Evolutionary conservation across 2,888 invertebrate species (phyloP).

Genomic region (Panopea generosa): DNA sequence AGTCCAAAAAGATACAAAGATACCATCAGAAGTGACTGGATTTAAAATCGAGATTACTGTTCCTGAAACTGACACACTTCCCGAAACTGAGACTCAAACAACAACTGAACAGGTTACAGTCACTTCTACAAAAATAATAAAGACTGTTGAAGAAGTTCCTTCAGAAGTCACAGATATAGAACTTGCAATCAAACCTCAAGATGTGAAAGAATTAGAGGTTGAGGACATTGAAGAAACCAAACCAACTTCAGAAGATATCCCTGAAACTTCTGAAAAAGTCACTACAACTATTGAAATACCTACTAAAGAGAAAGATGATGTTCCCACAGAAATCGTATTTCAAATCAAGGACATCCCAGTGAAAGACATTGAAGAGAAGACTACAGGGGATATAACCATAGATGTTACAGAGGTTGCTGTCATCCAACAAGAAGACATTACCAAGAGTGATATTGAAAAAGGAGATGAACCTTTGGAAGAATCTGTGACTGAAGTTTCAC

Average conservation of each 20-base stretch:
- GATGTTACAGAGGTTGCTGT: slow-evolving; percentile 8
- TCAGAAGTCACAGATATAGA: slow-evolving; percentile 33
- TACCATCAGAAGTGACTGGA: slow-evolving; percentile 14
- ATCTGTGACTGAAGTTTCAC: slow-evolving; percentile 30
- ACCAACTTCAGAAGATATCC: slow-evolving; percentile 19
- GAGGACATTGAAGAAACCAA: slow-evolving; percentile 23
- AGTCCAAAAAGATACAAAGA: not conserved
- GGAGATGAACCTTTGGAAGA: slow-evolving; percentile 18
- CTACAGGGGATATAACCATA: slow-evolving; percentile 21
- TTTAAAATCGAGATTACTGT: not conserved
- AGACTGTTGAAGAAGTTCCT: not conserved
- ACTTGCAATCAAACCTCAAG: slow-evolving; percentile 38
- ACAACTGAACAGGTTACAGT: not conserved
- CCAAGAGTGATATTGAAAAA: slow-evolving; percentile 19
- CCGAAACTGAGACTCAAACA: not conserved
- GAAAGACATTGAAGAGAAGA: slow-evolving; percentile 5
- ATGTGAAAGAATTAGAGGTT: slow-evolving; percentile 30
- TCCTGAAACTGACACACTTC: slow-evolving; percentile 5
- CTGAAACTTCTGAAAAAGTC: slow-evolving; percentile 5
- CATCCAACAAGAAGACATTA: not conserved
- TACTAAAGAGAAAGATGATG: slow-evolving; percentile 1
- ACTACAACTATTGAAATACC: not conserved
- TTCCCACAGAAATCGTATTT: slow-evolving; percentile 2
- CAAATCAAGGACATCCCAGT: slow-evolving; percentile 10
- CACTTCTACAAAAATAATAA: not conserved